phyloP scores from a whole-genome alignment of 2,113 vertebrate genomes.

The Aspidoscelis tigris region DNA sequence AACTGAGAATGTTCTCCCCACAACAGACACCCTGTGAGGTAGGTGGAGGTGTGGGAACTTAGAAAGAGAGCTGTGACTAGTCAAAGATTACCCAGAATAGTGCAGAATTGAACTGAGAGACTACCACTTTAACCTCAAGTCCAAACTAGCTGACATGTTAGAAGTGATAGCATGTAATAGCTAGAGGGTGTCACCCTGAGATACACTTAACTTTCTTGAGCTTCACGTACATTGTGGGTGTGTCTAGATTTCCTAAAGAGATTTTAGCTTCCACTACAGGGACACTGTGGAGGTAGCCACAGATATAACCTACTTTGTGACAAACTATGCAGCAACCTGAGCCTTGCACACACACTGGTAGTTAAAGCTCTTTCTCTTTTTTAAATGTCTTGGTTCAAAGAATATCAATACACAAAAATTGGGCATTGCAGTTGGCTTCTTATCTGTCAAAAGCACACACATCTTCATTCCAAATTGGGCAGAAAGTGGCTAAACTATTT shows the following conservation, averaged over 20 bases:
- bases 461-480: conserved; percentile 28
- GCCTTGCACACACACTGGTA: neutral
- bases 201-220: too few relatives aligned
- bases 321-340: neutral
- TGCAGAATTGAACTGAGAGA: too few relatives aligned
- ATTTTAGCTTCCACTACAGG: neutral
- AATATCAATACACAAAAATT: neutral
- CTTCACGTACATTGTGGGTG: too few relatives aligned
- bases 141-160: too few relatives aligned
- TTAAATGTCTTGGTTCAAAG: conserved; percentile 6
- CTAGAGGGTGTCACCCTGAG: too few relatives aligned
- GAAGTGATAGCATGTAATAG: too few relatives aligned
- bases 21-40: too few relatives aligned
- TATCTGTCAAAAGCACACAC: conserved; percentile 9
- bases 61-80: too few relatives aligned
- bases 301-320: neutral
- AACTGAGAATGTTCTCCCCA: too few relatives aligned
- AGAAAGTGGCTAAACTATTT: conserved; percentile 27
- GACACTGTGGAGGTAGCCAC: neutral
- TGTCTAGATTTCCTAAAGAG: neutral
- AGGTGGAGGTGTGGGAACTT: too few relatives aligned
- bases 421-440: conserved; percentile 6
- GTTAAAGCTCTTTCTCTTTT: neutral
- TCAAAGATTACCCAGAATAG: too few relatives aligned
- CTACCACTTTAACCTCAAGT: too few relatives aligned